phyloP scores from a whole-genome alignment of 2,113 vertebrate genomes.

The Elachura formosa region DNA sequence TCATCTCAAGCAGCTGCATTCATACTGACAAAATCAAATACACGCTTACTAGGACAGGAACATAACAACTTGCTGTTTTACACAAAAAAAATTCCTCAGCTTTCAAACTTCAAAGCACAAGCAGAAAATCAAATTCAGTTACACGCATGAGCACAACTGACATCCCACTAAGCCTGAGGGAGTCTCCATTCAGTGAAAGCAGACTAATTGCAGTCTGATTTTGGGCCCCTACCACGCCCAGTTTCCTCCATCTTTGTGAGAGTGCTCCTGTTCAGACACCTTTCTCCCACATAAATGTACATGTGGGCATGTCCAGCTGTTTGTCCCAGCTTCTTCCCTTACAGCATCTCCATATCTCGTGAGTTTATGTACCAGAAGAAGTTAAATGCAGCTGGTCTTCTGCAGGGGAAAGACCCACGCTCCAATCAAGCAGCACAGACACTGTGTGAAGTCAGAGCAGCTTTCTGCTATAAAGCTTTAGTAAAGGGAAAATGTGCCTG shows the following conservation, averaged over 20 bases:
- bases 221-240: not conserved
- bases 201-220: not conserved
- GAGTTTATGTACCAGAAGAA: not conserved
- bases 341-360: not conserved
- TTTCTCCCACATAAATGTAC: rapidly evolving
- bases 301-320: not conserved
- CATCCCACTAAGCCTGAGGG: rapidly evolving
- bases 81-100: not conserved
- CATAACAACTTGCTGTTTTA: not conserved
- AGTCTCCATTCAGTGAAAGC: not conserved
- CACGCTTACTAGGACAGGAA: not conserved
- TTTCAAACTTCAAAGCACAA: not conserved
- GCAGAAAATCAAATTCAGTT: not conserved
- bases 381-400: not conserved
- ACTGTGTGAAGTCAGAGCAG: not conserved
- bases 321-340: not conserved
- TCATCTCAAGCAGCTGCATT: not conserved
- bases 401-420: not conserved
- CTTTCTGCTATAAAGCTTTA: not conserved
- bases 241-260: not conserved
- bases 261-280: not conserved
- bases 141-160: not conserved
- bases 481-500: not conserved
- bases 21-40: not conserved
- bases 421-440: not conserved